Base-by-base conservation (phyloP, 2,797 vertebrate genomes). In the Leptodactylus fallax region DNA sequence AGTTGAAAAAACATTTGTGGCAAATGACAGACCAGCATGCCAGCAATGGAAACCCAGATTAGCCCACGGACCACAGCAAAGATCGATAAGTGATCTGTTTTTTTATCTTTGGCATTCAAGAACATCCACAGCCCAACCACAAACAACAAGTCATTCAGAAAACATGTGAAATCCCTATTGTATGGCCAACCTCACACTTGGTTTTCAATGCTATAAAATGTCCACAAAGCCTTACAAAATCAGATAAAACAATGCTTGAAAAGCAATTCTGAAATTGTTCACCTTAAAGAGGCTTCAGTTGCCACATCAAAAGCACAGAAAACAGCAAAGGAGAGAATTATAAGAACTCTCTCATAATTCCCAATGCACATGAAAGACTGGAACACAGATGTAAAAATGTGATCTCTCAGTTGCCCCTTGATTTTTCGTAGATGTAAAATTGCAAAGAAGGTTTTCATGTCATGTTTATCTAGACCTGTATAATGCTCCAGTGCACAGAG, bases 401-500 rank as follows among this genome's bases (percentile, higher is more conserved):
- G 19, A 72, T 36, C 67, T 69, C 23, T 58, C 55, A 60, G 79
- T 25, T 58, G 49, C 53, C 53, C 14, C 49, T 58, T 55, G 77
- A 56, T 61, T 61, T 21, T 60, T 21, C 25, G 19, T 45, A 45
- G 27, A 47, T 81, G 36, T 47, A 45, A 47, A 56, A 47, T 23
- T 36, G 55, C 14, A 61, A 56, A 80, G 56, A 58, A 63, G 56
- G 27, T 58, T 79, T 79, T 60, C 25, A 60, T 79, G 53, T 79
- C 16, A 27, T 79, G 27, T 47, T n/a, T 61, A 65, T 82, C 51
- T 55, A 69, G 23, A 49, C 45, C 81, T 67, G 49, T 25, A 53
- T 49, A 69, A 82, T 67, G 80, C 56, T 69, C 17, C 61, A 69
- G 45, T 55, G 81, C 63, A 82, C 81, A 19, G 13, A 11, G 36